These are phyloP conservation scores for Zootoca vivipara DNA, from an alignment of 2,113 vertebrate species.

Conservation along the genomic window DNA sequence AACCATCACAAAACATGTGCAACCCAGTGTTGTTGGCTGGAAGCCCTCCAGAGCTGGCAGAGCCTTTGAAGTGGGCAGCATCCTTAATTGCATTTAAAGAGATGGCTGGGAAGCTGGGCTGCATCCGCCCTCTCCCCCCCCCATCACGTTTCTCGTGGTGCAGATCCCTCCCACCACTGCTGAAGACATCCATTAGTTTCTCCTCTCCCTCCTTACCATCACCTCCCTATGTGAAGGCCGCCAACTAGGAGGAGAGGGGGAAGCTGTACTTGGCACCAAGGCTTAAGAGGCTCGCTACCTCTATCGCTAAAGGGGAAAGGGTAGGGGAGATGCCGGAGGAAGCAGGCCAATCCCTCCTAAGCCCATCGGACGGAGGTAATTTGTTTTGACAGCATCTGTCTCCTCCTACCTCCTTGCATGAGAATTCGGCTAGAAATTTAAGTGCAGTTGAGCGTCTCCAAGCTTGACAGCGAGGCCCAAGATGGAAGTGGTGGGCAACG, in stretches of 20 bases:
- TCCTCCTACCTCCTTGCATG: not conserved
- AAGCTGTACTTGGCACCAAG: not conserved
- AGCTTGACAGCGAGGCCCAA: not conserved
- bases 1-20: not conserved
- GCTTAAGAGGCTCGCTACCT: not conserved
- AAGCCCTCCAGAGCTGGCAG: not conserved
- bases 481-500: not conserved
- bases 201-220: not conserved
- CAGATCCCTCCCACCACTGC: not conserved
- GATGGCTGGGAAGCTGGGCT: not conserved
- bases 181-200: not conserved
- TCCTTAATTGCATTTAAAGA: not conserved
- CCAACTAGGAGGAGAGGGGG: not conserved
- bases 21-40: not conserved
- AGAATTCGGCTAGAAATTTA: not conserved
- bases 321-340: not conserved
- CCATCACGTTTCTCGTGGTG: not conserved
- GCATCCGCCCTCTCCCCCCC: no score
- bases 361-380: not conserved
- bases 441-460: not conserved
- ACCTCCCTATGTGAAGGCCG: no score
- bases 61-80: constrained; percentile 5
- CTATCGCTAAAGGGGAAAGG: not conserved
- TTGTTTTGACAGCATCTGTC: not conserved
- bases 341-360: not conserved